Conservation (phyloP, 2,888 invertebrate genomes). For the Hirtodrosophila histrioides region DNA sequence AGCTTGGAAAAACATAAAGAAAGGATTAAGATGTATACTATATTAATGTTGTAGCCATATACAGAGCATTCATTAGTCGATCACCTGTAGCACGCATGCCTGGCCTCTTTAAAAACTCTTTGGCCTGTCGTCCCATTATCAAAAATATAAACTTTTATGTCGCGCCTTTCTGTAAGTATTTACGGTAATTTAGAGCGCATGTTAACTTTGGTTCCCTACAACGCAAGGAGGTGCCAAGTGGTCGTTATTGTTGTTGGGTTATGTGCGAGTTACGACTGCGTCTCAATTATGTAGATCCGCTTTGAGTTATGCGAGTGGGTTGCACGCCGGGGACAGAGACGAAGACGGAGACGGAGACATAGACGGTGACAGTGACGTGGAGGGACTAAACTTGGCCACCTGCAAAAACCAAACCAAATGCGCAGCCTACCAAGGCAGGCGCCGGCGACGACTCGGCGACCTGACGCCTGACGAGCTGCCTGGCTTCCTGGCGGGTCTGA, state of each 20-base stretch:
- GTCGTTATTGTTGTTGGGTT: slow-evolving; percentile 44
- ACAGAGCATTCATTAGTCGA: background rate
- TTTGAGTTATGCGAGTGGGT: slow-evolving; percentile 69
- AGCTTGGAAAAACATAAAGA: too few relatives aligned
- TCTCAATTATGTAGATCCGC: slow-evolving; percentile 79
- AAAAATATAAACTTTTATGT: slow-evolving; percentile 52
- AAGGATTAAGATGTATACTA: too few relatives aligned
- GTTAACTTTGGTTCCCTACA: slow-evolving; percentile 49
- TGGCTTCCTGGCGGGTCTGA: slow-evolving; percentile 4
- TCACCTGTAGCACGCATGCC: background rate
- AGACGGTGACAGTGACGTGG: too few relatives aligned
- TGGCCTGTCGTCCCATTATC: slow-evolving; percentile 30
- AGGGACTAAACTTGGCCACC: background rate
- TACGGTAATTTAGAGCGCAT: slow-evolving; percentile 55
- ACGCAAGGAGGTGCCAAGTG: slow-evolving; percentile 46
- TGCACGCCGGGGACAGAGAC: too few relatives aligned
- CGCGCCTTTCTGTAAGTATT: slow-evolving; percentile 44
- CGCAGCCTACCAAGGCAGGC: slow-evolving; percentile 18
- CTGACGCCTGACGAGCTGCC: slow-evolving; percentile 1
- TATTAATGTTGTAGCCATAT: too few relatives aligned
- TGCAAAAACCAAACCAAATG: slow-evolving; percentile 13
- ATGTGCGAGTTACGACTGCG: slow-evolving; percentile 62
- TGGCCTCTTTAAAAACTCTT: background rate
- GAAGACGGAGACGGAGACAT: background rate
- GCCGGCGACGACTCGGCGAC: background rate